Evolutionary conservation across 92 coral and sea anemone species (phyloP).

Genomic region (Blastomussa wellsi): DNA sequence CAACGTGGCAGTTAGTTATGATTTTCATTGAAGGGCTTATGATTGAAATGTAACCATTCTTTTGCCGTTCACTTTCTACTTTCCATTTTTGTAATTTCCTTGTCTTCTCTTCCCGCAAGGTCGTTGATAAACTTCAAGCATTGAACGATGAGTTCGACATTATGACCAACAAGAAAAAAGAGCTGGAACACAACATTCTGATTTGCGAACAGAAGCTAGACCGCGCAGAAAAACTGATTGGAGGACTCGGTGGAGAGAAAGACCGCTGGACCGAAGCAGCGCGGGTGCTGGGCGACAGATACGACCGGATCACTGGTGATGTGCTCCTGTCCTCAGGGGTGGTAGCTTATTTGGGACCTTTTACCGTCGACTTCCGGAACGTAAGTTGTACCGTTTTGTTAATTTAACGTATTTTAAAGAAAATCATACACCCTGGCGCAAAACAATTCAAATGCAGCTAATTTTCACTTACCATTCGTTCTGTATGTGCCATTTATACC

Average conservation of each 20-base stretch:
- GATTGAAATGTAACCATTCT: not conserved
- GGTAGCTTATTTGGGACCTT: slow-evolving; percentile 96
- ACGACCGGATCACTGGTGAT: slow-evolving; percentile 93
- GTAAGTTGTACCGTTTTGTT: slow-evolving; percentile 55
- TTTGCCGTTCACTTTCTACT: not conserved
- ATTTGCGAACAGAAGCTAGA: slow-evolving; percentile 94
- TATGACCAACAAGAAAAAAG: slow-evolving; percentile 97
- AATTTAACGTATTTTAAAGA: not conserved
- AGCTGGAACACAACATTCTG: slow-evolving; percentile 90
- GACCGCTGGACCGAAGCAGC: slow-evolving; percentile 99
- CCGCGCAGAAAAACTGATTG: slow-evolving; percentile 99
- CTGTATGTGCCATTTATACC: not conserved
- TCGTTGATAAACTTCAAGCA: slow-evolving; percentile 97
- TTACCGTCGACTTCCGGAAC: slow-evolving; percentile 98
- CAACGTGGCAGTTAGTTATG: no score
- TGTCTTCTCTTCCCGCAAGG: slow-evolving; percentile 45
- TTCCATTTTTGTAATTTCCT: not conserved
- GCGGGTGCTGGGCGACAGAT: slow-evolving; percentile 83
- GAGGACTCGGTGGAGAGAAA: slow-evolving; percentile 99
- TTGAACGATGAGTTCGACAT: slow-evolving; percentile 93
- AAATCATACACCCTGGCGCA: not conserved
- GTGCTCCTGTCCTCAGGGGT: slow-evolving; percentile 94
- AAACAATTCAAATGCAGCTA: not conserved
- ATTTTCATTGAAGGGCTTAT: no score
- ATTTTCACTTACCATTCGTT: not conserved